These are phyloP conservation scores for Rhagium mordax DNA, from an alignment of 2,888 invertebrate genomes.

Conservation along the genomic window DNA sequence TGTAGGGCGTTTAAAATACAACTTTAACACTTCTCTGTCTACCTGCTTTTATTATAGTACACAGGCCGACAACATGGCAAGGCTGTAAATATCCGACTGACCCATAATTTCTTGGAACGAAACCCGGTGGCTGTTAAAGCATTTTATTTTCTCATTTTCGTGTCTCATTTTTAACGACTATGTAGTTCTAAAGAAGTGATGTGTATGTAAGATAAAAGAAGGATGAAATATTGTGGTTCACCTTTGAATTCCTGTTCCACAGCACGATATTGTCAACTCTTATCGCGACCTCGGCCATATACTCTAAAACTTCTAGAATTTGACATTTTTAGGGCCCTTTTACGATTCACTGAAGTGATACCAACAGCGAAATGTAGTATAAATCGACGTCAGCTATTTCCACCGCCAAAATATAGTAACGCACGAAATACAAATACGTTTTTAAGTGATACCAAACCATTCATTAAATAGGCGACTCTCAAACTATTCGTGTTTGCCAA, in stretches of 20 bases:
- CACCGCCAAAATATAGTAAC: not conserved
- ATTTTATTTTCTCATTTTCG: slow-evolving; percentile 40
- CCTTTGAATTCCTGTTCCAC: slow-evolving; percentile 34
- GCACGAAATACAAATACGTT: not conserved
- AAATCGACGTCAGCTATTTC: not conserved
- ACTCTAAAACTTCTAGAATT: not conserved
- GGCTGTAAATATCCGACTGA: slow-evolving; percentile 42
- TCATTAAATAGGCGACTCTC: not conserved
- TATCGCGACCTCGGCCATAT: slow-evolving; percentile 16
- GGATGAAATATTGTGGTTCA: slow-evolving; percentile 32
- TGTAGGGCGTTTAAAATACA: slow-evolving; percentile 51
- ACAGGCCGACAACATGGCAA: slow-evolving; percentile 21
- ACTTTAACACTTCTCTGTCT: slow-evolving; percentile 52
- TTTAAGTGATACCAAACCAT: not conserved
- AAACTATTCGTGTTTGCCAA: not conserved
- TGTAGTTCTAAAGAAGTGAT: slow-evolving; percentile 38
- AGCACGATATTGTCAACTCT: slow-evolving; percentile 33
- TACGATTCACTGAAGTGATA: not conserved
- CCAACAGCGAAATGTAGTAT: not conserved
- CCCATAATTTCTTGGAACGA: slow-evolving; percentile 48
- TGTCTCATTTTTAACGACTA: slow-evolving; percentile 41
- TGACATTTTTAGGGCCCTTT: slow-evolving; percentile 5
- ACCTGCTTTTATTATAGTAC: slow-evolving; percentile 47
- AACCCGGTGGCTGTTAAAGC: slow-evolving; percentile 44
- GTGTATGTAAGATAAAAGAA: slow-evolving; percentile 35